Evolutionary conservation across 1,140 invertebrate species (phyloP).

Genomic region (Conus betulinus): DNA sequence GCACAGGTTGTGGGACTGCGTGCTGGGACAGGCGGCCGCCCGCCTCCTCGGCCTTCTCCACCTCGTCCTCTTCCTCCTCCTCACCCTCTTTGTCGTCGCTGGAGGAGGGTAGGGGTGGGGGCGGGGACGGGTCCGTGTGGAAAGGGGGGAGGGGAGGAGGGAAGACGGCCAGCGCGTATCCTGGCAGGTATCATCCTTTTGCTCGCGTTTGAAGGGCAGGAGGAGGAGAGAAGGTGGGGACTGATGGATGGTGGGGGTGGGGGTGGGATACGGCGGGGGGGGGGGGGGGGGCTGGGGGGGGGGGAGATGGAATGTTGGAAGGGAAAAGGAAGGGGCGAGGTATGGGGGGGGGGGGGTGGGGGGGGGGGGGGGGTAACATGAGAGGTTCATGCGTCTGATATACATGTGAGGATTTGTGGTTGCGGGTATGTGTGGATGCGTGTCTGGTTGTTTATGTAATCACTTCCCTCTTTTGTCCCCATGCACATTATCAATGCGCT

Average conservation of each 20-base stretch:
- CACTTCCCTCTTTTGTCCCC: no score
- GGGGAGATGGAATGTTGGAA: not conserved
- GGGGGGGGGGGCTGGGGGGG: not conserved
- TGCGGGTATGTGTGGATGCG: not conserved
- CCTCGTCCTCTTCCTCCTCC: conserved; percentile 1
- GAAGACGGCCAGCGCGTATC: not conserved
- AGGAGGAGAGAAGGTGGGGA: not conserved
- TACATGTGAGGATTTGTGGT: not conserved
- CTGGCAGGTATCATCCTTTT: conserved; percentile 15
- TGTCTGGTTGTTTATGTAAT: not conserved
- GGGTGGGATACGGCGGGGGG: not conserved
- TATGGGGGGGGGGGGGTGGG: no score
- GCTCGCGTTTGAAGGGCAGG: not conserved
- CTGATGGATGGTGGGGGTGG: not conserved
- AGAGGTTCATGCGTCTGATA: not conserved
- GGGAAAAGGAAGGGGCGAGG: no score
- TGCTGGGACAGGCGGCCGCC: conserved; percentile 8
- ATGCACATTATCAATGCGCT: not conserved
- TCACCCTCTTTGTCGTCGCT: not conserved
- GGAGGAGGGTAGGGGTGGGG: not conserved
- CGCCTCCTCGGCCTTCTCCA: not conserved
- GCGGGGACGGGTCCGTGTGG: not conserved
- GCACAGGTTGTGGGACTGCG: conserved; percentile 33
- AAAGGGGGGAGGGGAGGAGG: not conserved
- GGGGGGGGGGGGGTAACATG: no score